These are phyloP conservation scores for Napeogenes sylphis DNA, from an alignment of 2,888 invertebrate genomes.

Conservation along the genomic window DNA sequence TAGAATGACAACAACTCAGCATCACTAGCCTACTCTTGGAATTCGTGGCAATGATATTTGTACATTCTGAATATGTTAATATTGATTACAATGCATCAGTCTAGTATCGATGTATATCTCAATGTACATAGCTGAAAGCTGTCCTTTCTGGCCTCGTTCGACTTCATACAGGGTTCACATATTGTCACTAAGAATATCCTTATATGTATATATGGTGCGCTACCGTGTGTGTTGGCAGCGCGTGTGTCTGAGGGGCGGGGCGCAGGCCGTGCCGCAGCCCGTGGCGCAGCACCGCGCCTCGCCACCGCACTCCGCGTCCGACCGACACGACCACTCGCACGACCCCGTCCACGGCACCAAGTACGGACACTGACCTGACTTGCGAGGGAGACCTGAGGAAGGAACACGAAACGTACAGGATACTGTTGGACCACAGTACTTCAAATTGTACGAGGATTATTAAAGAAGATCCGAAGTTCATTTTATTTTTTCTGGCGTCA, in stretches of 20 bases:
- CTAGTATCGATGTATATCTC: no score
- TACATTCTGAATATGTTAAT: no score
- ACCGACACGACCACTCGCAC: conserved; percentile 87
- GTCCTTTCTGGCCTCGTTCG: no score
- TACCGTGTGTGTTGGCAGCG: conserved; percentile 80
- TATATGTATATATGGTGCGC: no score
- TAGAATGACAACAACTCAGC: no score
- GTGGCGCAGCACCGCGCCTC: conserved; percentile 89
- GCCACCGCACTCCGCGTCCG: conserved; percentile 85
- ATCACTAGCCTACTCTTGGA: no score
- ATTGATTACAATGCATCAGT: no score
- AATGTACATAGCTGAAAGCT: no score
- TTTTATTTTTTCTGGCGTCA: conserved; percentile 22
- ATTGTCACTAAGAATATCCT: no score
- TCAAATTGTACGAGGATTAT: neutral
- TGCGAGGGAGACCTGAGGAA: conserved; percentile 78
- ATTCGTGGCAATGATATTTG: no score
- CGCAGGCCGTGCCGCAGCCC: conserved; percentile 91
- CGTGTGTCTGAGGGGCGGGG: conserved; percentile 84
- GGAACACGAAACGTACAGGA: neutral
- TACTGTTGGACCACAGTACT: neutral
- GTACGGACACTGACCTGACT: conserved; percentile 90
- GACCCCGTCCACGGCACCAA: conserved; percentile 82
- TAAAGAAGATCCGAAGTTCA: no score
- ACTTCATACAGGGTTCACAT: no score